These are phyloP conservation scores for Machimus rusticus DNA, from an alignment of 2,888 invertebrate species.

Conservation along the genomic window DNA sequence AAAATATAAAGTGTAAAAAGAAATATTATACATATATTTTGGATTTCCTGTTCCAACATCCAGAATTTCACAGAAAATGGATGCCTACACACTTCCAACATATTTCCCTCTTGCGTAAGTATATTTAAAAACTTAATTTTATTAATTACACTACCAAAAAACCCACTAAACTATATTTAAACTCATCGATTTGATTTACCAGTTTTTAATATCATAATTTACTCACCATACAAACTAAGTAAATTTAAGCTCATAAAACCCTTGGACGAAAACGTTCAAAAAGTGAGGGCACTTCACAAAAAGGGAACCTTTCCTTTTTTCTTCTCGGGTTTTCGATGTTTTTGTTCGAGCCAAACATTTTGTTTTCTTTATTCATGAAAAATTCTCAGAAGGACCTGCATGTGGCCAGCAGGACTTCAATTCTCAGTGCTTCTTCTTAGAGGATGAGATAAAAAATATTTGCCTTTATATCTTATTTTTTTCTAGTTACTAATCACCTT, in stretches of 20 bases:
- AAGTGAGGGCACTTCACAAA: background rate
- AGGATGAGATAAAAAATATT: background rate
- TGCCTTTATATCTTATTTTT: background rate
- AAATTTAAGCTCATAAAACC: no score
- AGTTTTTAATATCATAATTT: background rate
- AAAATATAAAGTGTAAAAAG: background rate
- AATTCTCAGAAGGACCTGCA: background rate
- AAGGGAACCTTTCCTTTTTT: background rate
- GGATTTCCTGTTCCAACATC: background rate
- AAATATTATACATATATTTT: background rate
- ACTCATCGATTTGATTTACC: background rate
- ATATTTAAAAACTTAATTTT: background rate
- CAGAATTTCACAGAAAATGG: constrained; percentile 49
- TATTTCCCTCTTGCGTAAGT: constrained; percentile 56
- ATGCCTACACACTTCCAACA: constrained; percentile 54
- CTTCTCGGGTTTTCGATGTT: background rate
- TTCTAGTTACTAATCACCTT: no score
- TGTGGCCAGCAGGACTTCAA: background rate
- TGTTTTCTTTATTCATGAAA: background rate
- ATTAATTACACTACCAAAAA: no score
- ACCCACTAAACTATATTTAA: background rate
- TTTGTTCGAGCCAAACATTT: background rate
- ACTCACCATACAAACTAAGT: no score
- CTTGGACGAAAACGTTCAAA: background rate
- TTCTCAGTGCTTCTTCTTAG: background rate